These are phyloP conservation scores for Calephelis virginiensis DNA, from an alignment of 1,140 invertebrate species.

Conservation along the genomic window DNA sequence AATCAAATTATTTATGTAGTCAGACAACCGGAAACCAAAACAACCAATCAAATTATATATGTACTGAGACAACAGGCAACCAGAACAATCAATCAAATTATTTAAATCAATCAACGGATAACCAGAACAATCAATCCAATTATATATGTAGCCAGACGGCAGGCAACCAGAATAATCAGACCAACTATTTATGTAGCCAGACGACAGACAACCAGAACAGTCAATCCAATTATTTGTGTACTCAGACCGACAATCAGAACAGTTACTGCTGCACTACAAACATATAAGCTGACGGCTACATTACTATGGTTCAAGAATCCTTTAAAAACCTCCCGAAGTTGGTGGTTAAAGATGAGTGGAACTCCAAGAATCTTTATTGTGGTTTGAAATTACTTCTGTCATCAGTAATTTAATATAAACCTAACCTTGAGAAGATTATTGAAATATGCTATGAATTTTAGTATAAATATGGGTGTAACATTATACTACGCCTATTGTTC, in stretches of 20 bases:
- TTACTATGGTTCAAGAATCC: neutral
- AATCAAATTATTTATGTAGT: conserved; percentile 68
- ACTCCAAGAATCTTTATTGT: conserved; percentile 1
- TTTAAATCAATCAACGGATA: conserved; percentile 38
- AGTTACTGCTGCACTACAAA: neutral
- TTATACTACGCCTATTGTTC: too few relatives aligned
- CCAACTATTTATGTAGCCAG: conserved; percentile 32
- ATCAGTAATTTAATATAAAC: too few relatives aligned
- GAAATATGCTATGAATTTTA: too few relatives aligned
- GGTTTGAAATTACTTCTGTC: neutral
- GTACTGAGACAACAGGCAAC: conserved; percentile 38
- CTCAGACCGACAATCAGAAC: conserved; percentile 36
- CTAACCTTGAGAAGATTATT: too few relatives aligned
- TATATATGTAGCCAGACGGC: conserved; percentile 32
- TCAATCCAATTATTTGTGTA: conserved; percentile 23
- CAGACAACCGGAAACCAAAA: conserved; percentile 40
- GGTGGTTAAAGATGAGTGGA: neutral
- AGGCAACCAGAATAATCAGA: conserved; percentile 34
- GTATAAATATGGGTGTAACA: too few relatives aligned
- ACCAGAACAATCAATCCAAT: conserved; percentile 28
- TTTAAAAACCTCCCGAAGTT: neutral
- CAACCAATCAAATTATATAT: conserved; percentile 26
- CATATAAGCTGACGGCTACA: neutral
- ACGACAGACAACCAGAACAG: conserved; percentile 20
- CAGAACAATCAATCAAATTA: conserved; percentile 27